phyloP scores from a whole-genome alignment of 2,113 vertebrate species.

The Theristicus caerulescens region DNA sequence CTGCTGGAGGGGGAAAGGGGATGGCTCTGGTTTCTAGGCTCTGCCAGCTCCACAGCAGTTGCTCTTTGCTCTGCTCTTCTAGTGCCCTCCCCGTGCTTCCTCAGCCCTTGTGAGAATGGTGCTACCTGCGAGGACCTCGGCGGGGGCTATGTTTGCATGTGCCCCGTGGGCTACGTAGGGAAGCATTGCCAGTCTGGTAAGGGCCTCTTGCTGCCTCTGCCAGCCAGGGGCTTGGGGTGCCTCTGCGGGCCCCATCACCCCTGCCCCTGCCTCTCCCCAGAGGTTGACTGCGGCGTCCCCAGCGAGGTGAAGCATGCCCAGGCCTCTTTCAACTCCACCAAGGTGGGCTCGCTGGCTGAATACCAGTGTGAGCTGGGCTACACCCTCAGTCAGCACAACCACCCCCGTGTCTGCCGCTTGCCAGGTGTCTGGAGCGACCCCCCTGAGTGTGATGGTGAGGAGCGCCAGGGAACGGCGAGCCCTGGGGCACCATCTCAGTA shows the following conservation, averaged over 20 bases:
- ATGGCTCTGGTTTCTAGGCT: not conserved
- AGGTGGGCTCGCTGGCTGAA: conserved; percentile 80
- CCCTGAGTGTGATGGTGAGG: conserved; percentile 86
- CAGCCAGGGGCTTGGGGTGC: accelerated
- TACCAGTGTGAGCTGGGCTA: conserved; percentile 86
- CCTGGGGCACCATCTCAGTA: not conserved
- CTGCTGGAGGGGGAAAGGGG: not conserved
- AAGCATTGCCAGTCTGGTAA: conserved; percentile 77
- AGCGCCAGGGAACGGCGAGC: not conserved
- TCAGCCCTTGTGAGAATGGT: conserved; percentile 73
- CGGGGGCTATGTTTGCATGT: conserved; percentile 64
- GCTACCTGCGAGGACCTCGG: conserved; percentile 72
- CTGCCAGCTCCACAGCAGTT: not conserved
- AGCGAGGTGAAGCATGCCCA: conserved; percentile 83
- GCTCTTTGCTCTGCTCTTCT: not conserved
- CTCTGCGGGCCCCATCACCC: not conserved
- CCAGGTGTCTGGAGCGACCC: conserved; percentile 89
- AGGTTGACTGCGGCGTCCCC: conserved; percentile 83
- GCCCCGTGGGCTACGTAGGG: conserved; percentile 68
- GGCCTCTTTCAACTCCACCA: conserved; percentile 82
- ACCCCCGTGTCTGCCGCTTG: conserved; percentile 79
- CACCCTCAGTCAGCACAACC: conserved; percentile 74
- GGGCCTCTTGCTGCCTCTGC: not conserved
- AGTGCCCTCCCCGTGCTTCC: conserved; percentile 73
- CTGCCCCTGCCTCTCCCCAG: conserved; percentile 54